Evolutionary conservation across 2,888 invertebrate genomes (phyloP).

Genomic region (Agriopis marginaria): DNA sequence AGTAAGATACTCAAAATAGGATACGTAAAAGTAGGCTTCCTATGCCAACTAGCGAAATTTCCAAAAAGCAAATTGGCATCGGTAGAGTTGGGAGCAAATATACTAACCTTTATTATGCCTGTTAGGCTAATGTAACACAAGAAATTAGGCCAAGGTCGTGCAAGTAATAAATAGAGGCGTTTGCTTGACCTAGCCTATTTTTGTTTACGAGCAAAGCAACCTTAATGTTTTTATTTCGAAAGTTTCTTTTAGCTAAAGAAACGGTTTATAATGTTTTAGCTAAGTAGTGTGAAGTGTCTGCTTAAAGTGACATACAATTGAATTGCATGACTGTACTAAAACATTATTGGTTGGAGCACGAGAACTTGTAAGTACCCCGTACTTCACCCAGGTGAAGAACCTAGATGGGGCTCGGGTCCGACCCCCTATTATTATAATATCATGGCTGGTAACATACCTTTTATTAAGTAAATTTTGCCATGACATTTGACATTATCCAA

Average conservation of each 20-base stretch:
- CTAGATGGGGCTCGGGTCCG: too few species aligned
- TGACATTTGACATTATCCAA: background rate
- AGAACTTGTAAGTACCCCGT: too few species aligned
- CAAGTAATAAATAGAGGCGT: slow-evolving; percentile 39
- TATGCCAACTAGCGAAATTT: background rate
- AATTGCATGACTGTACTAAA: too few species aligned
- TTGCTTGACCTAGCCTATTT: slow-evolving; percentile 40
- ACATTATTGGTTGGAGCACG: too few species aligned
- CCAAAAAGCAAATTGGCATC: background rate
- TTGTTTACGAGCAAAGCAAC: slow-evolving; percentile 30
- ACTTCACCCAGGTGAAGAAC: too few species aligned
- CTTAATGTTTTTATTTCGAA: background rate
- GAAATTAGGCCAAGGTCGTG: slow-evolving; percentile 39
- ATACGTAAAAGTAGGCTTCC: background rate
- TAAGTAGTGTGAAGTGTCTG: too few species aligned
- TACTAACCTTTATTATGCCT: slow-evolving; percentile 16
- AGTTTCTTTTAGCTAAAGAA: background rate
- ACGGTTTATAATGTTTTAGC: too few species aligned
- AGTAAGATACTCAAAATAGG: background rate
- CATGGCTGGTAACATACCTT: too few species aligned
- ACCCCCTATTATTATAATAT: too few species aligned
- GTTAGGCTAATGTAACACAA: slow-evolving; percentile 36
- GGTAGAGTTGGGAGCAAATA: slow-evolving; percentile 16
- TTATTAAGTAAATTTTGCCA: background rate
- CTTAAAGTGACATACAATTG: too few species aligned